Base-by-base conservation (phyloP, 2,113 vertebrate genomes). In the Aptenodytes forsteri region DNA sequence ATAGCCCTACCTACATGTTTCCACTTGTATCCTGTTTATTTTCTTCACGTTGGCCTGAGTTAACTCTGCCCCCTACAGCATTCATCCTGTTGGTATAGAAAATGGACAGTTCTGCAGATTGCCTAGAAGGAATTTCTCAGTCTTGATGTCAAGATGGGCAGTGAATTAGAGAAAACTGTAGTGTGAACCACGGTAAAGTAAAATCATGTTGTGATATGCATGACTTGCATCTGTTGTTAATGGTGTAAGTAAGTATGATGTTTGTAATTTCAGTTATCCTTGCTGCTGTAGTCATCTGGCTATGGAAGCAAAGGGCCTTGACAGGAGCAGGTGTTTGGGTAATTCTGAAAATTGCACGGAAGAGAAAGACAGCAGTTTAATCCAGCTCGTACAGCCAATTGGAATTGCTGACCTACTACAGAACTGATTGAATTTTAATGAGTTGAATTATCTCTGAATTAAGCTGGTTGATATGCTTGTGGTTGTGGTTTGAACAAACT, bases 361-460 rank as follows among this genome's bases (percentile, higher is more conserved):
- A 91, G 88, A 89, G 85, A 93, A 91, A 89, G 42, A 64, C 16
- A 78, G 84, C 30, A 40, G 40, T 72, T 94, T 86, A 79, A 94
- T 90, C 55, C 46, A 81, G 55, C 44, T 93, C 49, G 40, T 54
- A 50, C 22, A 83, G 87, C 54, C 64, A 79, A 64, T 26, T 92
- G 81, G 78, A 95, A 94, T 22, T 79, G 70, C 55, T 95, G 79
- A 87, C 85, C 59, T 96, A 27, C 70, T 77, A 56, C 44, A 71
- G 73, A 95, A 78, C 38, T 89, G 88, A 75, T n/a, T 89, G 92
- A 87, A 96, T 96, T 97, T 94, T 93, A 87, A 94, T 90, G 52
- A 91, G 84, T 32, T 90, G 64, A 91, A 93, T 95, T 93, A 75
- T 56, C 26, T 86, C 78, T 82, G 70, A 77, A 80, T 92, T 71